Base-by-base conservation (phyloP, 2,888 invertebrate species). In the Mythimna ferrago region DNA sequence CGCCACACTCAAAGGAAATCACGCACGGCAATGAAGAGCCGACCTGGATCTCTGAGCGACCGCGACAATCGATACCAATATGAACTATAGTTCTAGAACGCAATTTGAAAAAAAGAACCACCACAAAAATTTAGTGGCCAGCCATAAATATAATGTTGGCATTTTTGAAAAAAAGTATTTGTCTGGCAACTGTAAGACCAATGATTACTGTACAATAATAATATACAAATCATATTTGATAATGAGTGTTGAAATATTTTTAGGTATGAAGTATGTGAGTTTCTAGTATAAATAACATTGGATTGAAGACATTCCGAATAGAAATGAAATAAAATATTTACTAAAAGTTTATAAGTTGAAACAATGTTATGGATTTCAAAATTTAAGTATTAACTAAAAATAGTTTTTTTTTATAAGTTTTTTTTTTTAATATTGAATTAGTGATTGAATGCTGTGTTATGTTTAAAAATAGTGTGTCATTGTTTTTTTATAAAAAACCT, bases 381-480 rank as follows among this genome's bases (percentile, higher is more conserved):
- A 86, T 86, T 88, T 78, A 78, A 84, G 82, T 87, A 86, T 86
- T 86, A 84, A 77, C 71, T 67, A 78, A 74, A 86, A 81, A 73
- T 81, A 76, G 60, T 84, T 76, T 86, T 89, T 86, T 89, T 26
- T 87, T 90, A 89, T 89, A 91, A 88, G 86, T 81, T 82, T 88
- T 81, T 81, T 81, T 88, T 26, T 26, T 87, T 83, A 76, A 0
- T 80, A 78, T 86, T 80, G 76, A 80, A 86, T 89, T 89, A 89
- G 92, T 93, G 92, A 93, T 93, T 89, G 90, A 91, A 90, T 90
- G 92, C 93, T 93, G 94, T 93, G 93, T 93, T 93, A 92, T 86
- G 86, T 88, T 90, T 88, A 87, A 79, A 86, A 87, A 74, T 87
- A 89, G 86, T 87, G 85, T 88, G 87, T 88, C 86, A 85, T 88